These are phyloP conservation scores for Telenomus remus DNA, from an alignment of 1,140 invertebrate species.

Conservation along the genomic window DNA sequence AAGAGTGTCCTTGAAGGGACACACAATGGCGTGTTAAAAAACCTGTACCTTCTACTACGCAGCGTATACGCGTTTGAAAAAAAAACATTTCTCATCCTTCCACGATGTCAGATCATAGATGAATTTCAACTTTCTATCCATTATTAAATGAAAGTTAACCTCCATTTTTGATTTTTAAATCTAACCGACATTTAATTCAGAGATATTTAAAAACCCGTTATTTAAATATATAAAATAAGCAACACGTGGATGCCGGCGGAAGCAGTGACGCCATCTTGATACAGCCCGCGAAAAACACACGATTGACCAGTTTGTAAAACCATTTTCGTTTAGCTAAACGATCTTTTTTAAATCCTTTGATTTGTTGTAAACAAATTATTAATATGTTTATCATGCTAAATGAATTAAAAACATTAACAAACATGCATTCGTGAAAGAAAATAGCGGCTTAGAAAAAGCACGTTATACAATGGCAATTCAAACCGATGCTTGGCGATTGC, in stretches of 20 bases:
- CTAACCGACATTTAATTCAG: not conserved
- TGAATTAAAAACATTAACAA: not conserved
- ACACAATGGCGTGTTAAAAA: constrained; percentile 3
- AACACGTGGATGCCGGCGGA: constrained; percentile 2
- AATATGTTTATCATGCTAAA: not conserved
- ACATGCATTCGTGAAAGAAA: not conserved
- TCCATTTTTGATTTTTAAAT: not conserved
- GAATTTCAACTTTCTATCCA: not conserved
- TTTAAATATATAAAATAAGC: constrained; percentile 1
- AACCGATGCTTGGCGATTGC: not conserved
- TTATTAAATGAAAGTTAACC: not conserved
- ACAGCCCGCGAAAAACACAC: not conserved
- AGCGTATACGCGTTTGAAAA: not conserved
- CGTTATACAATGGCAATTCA: not conserved
- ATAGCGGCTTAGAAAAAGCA: not conserved
- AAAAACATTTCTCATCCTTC: not conserved
- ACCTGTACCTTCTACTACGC: not conserved
- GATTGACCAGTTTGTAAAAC: not conserved
- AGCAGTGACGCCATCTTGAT: not conserved
- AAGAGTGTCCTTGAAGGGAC: not conserved
- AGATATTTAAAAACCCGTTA: not conserved
- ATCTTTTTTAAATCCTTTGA: too few species aligned
- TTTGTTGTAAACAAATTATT: not conserved
- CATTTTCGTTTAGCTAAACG: not conserved
- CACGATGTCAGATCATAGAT: not conserved